These are phyloP conservation scores for Amblyornis subalaris DNA, from an alignment of 2,113 vertebrate genomes.

Conservation along the genomic window DNA sequence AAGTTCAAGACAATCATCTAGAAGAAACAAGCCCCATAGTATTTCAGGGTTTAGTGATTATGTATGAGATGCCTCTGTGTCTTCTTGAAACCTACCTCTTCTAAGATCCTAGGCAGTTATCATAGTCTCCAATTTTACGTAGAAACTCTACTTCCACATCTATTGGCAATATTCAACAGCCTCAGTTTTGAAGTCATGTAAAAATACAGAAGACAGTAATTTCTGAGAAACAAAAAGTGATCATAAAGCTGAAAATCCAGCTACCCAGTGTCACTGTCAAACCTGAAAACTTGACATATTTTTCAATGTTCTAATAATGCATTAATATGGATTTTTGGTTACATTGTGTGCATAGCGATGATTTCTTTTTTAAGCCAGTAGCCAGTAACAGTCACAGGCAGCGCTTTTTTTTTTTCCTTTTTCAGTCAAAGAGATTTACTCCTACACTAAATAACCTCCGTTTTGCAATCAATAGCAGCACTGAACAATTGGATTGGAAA, in stretches of 20 bases:
- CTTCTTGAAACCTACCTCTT: background rate
- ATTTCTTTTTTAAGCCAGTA: background rate
- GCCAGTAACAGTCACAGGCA: background rate
- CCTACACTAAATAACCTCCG: background rate
- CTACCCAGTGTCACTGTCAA: background rate
- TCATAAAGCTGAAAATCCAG: background rate
- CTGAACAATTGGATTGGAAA: conserved; percentile 20
- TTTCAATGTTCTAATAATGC: background rate
- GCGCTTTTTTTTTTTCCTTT: background rate
- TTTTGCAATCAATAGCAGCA: conserved; percentile 20
- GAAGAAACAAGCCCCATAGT: background rate
- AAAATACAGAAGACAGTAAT: background rate
- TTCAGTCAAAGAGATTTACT: background rate
- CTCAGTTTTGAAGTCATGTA: background rate
- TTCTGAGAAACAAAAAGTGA: background rate
- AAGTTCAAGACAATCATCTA: background rate
- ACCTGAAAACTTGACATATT: background rate
- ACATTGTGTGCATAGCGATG: background rate
- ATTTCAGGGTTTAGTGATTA: background rate
- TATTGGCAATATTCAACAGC: background rate
- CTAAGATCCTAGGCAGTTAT: background rate
- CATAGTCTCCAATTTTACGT: background rate
- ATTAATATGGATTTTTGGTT: background rate
- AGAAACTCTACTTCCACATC: background rate
- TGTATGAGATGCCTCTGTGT: background rate